These are phyloP conservation scores for Chrysogorgia sp. DNA, from an alignment of 92 coral and sea anemone species.

Conservation along the genomic window DNA sequence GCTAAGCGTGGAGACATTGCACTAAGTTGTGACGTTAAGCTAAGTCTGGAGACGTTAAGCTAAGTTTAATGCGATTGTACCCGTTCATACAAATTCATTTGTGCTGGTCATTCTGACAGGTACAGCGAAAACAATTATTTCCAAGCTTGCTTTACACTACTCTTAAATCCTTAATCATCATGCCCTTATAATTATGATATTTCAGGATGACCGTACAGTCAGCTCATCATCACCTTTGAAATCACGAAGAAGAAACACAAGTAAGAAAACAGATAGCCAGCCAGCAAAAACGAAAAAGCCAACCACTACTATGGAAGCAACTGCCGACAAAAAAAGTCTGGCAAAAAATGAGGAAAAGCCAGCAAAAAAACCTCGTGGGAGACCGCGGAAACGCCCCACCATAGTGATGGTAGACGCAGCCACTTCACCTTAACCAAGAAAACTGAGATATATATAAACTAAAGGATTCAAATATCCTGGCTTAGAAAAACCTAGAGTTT, in stretches of 20 bases:
- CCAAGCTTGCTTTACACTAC: background rate
- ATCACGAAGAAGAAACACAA: background rate
- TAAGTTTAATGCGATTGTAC: too few species aligned
- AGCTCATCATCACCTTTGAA: background rate
- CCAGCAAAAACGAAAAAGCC: background rate
- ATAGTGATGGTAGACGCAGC: conserved; percentile 52
- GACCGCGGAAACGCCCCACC: conserved; percentile 40
- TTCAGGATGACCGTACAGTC: conserved; percentile 14
- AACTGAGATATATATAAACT: background rate
- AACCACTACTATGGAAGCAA: background rate
- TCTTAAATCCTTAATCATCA: too few species aligned
- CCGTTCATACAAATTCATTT: too few species aligned
- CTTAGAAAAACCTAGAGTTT: too few species aligned
- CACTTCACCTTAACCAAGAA: conserved; percentile 50
- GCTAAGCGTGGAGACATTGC: too few species aligned
- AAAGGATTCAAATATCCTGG: too few species aligned
- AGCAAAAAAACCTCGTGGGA: conserved; percentile 19
- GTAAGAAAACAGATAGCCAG: background rate
- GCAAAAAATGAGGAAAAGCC: conserved; percentile 1
- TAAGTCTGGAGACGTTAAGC: too few species aligned
- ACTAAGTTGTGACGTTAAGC: too few species aligned
- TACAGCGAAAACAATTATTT: too few species aligned
- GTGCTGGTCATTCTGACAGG: too few species aligned
- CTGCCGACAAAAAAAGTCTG: conserved; percentile 3
- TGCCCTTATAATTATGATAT: background rate